Base-by-base conservation (phyloP, 2,113 vertebrate genomes). In the Xiphorhynchus elegans region DNA sequence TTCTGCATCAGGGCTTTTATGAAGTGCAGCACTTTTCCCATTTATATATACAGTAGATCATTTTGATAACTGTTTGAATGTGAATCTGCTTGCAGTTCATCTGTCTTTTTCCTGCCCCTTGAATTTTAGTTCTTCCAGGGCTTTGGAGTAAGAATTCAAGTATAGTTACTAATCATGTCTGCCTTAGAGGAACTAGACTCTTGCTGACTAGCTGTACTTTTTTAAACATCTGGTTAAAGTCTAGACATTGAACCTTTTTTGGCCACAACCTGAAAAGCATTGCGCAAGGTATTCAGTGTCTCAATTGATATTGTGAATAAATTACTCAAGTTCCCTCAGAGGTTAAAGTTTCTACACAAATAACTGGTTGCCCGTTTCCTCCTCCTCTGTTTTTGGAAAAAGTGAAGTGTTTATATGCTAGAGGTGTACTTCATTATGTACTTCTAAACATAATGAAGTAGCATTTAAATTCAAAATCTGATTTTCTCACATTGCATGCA, bases 1-100 rank as follows among this genome's bases (percentile, higher is more conserved):
- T 93, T 95, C 60, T 90, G 73, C 80, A 92, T 94, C 52, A 26
- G 62, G 66, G 76, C 68, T 89, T 94, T 91, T 68, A 89, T 90
- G 60, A 96, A 94, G 72, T 78, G 56, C 80, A 84, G 64, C 58
- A 35, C 64, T 92, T 86, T 44, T 59, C 55, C 56, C 56, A 29
- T 68, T 95, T 90, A 40, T 6, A 11, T 39, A 7, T 79, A 12
- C 15, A 74, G 75, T 44, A 58, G 67, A 47, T 92, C 31, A 83
- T 86, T 94, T 80, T 3, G 14, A 25, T 92, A 82, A 93, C 84
- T 58, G 7, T 90, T 83, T 73, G 39, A 92, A 74, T 69, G 28
- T 62, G 86, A 55, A 67, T 92, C 64, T 90, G 39, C 47, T 89
- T 84, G 64, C 56, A 70, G 68, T 52, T 95, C 20, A n/a, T 84